Base-by-base conservation (phyloP, 2,113 vertebrate species). In the Lagopus muta region DNA sequence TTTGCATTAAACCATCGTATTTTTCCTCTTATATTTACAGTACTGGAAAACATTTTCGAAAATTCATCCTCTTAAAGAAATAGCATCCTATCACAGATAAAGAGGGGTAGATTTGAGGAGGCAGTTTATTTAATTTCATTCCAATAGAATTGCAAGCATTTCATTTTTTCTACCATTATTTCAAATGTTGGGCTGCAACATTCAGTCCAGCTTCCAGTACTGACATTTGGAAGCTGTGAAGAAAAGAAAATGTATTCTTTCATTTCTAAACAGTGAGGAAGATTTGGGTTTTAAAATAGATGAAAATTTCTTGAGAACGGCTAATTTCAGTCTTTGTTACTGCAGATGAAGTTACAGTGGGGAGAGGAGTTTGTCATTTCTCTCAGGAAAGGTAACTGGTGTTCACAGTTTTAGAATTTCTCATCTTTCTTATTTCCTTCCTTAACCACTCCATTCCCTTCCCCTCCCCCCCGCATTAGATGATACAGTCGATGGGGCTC, bases 51-150 rank as follows among this genome's bases (percentile, higher is more conserved):
- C 32, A 16, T 55, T 87, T 94, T 66, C 78, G 70, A 65, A 90
- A 34, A 82, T 61, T 50, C 42, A 55, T 66, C 45, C 76, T 67
- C 73, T 86, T 94, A 72, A 91, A 93, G 80, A 82, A 93, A 82
- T 50, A 95, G 22, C 55, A 89, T 67, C 64, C 71, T 91, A 82
- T 67, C 38, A n/a, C 72, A 89, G 61, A 58, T 67, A 78, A 71
- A 74, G 80, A 81, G 82, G 20, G 42, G 42, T 80, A 77, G 86
- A 94, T 93, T 77, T 78, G 72, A 95, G 75, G 82, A 94, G 88
- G 89, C 65, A 64, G 11, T 64, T 71, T 85, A 76, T 92, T 88
- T 79, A 80, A 91, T 91, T 96, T 90, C 67, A 13, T 94, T 83
- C 76, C 82, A 90, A 83, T 30, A 91, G 65, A 88, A 89, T 74